These are phyloP conservation scores for Caretta caretta DNA, from an alignment of 2,113 vertebrate genomes.

Conservation along the genomic window DNA sequence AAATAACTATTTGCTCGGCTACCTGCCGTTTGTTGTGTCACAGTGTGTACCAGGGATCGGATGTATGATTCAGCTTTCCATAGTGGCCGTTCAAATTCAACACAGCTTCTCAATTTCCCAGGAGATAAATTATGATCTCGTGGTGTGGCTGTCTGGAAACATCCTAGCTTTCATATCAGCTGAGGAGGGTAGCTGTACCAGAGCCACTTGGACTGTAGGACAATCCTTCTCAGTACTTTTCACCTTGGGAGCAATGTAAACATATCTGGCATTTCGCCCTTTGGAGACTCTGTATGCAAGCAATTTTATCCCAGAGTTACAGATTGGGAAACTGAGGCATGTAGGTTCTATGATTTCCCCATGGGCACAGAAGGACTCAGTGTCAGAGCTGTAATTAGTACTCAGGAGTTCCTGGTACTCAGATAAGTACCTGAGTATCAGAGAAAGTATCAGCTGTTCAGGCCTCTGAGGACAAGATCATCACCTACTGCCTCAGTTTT, in stretches of 20 bases:
- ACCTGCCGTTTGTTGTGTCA: neutral
- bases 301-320: neutral
- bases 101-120: conserved; percentile 46
- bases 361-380: neutral
- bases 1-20: conserved; percentile 49
- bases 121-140: neutral
- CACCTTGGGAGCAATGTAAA: no score
- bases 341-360: neutral
- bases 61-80: neutral
- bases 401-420: neutral
- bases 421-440: neutral
- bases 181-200: rapidly evolving
- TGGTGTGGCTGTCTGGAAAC: rapidly evolving
- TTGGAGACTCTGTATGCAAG: neutral
- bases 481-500: neutral
- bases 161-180: rapidly evolving
- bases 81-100: neutral
- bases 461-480: neutral
- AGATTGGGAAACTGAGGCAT: neutral
- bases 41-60: neutral
- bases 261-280: neutral
- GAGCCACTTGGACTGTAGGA: neutral
- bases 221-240: neutral
- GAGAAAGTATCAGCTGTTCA: neutral
- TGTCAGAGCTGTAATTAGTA: neutral